Evolutionary conservation across 2,113 vertebrate genomes (phyloP).

Genomic region (Thermophis baileyi): DNA sequence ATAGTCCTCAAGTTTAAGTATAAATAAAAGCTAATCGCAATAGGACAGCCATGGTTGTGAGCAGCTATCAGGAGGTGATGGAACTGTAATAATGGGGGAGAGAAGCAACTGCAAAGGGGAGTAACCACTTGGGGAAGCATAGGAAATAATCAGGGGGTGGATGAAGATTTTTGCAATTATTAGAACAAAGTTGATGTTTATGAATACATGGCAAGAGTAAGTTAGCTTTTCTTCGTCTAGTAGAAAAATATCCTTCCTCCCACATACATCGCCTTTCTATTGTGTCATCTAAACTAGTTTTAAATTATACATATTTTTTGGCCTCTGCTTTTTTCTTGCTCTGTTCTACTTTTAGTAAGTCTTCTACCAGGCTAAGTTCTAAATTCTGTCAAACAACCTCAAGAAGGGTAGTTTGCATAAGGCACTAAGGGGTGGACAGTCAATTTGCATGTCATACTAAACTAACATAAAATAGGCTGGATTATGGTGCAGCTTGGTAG

Average conservation of each 20-base stretch:
- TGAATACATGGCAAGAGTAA: not conserved
- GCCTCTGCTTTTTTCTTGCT: not conserved
- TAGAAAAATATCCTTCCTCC: not conserved
- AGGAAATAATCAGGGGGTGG: not conserved
- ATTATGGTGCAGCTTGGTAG: not conserved
- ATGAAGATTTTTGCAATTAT: not conserved
- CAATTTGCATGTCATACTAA: not conserved
- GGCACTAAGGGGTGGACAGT: not conserved
- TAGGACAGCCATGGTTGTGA: not conserved
- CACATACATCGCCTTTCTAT: not conserved
- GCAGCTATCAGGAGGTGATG: not conserved
- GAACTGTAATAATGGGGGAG: not conserved
- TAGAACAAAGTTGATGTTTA: not conserved
- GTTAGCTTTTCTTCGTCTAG: not conserved
- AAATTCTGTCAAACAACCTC: not conserved
- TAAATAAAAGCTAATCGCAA: not conserved
- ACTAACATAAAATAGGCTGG: not conserved
- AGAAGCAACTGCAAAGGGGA: not conserved
- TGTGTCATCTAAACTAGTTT: not conserved
- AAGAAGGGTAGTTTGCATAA: not conserved
- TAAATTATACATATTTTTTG: not conserved
- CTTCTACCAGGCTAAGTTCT: not conserved
- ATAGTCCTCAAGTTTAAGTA: not conserved
- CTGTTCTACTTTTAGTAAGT: not conserved
- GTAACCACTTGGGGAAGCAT: not conserved